Base-by-base conservation (phyloP, 1,140 invertebrate species). In the Pseudoatta argentina region DNA sequence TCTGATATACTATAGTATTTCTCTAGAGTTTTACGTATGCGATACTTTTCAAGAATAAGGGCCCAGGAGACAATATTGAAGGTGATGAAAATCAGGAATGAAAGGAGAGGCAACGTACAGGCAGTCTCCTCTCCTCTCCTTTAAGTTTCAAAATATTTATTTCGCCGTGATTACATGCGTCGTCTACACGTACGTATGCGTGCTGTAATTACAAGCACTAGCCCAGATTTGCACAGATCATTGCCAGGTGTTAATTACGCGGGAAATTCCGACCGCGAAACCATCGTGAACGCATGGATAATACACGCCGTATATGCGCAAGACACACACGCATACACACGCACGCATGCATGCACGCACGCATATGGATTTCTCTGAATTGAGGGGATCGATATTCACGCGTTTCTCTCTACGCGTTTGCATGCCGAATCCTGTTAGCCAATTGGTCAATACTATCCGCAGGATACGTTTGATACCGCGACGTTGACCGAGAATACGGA, bases 91-190 rank as follows among this genome's bases (percentile, higher is more conserved):
- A 10, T 1, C 1, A 18, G 21, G 27, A 21, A n/a, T 57, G 7
- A 61, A 1, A 10, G 2, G 16, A 16, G 69, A 44, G 55, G 21
- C 12, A 16, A 30, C 53, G 30, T 34, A 34, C 30, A 34, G 0
- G 5, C 7, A 34, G 5, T 2, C 24, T 2, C 27, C 14, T 55
- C 16, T 21, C 30, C 16, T 12, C 6, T 7, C 7, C 16, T 10
- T 21, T 48, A 71, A 53, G 57, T 63, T 86, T 88, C 51, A 90
- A 90, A 91, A 91, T 90, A 91, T 91, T 90, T 90, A 90, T 90
- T 91, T 73, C 59, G 16, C 48, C 53, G 64, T 78, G 87, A 88
- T 77, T 91, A 91, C 61, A 91, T 88, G 64, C 72, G 53, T 51
- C 48, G 30, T 75, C 72, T 86, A 81, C 57, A 86, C 53, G 83